Percentiles rank a stretch among this genome's conserved stretches.
Conservation (phyloP, 2,888 invertebrate genomes). For the Xylota sylvarum region DNA sequence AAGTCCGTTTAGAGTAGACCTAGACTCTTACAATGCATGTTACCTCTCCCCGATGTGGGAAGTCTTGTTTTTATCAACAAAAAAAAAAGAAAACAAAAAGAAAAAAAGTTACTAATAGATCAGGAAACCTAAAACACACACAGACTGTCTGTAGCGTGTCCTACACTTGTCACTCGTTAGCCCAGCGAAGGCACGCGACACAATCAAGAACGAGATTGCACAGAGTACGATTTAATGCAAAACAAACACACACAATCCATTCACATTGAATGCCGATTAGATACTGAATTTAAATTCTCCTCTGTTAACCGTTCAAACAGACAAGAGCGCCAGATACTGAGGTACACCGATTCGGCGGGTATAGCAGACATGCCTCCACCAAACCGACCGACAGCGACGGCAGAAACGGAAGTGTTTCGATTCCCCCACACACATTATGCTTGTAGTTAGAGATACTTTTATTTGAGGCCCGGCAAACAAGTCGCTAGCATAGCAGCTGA, state of each 20-base stretch:
- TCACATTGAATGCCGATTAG: constrained; percentile 82
- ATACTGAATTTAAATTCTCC: constrained; percentile 80
- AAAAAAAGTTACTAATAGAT: constrained; percentile 31
- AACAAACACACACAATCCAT: constrained; percentile 76
- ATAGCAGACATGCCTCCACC: constrained; percentile 61
- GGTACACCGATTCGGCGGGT: constrained; percentile 53
- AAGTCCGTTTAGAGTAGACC: constrained; percentile 20
- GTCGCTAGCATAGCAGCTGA: constrained; percentile 19
- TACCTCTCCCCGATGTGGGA: constrained; percentile 14
- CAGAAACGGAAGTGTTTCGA: constrained; percentile 69
- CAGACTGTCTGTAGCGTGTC: constrained; percentile 19
- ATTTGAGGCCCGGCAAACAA: constrained; percentile 31
- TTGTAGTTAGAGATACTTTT: constrained; percentile 39
- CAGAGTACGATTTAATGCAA: constrained; percentile 12
- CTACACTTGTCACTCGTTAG: constrained; percentile 55
- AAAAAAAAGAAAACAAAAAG: no score
- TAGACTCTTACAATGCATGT: constrained; percentile 53
- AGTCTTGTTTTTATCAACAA: neutral
- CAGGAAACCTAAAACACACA: constrained; percentile 48
- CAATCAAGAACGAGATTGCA: constrained; percentile 32
- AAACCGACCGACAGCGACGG: constrained; percentile 44
- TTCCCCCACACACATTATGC: constrained; percentile 42
- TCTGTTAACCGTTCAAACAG: constrained; percentile 73
- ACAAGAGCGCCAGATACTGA: constrained; percentile 51
- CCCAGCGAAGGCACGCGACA: constrained; percentile 60